Evolutionary conservation across 2,797 vertebrate genomes (phyloP).

Genomic region (Peromyscus aztecus): DNA sequence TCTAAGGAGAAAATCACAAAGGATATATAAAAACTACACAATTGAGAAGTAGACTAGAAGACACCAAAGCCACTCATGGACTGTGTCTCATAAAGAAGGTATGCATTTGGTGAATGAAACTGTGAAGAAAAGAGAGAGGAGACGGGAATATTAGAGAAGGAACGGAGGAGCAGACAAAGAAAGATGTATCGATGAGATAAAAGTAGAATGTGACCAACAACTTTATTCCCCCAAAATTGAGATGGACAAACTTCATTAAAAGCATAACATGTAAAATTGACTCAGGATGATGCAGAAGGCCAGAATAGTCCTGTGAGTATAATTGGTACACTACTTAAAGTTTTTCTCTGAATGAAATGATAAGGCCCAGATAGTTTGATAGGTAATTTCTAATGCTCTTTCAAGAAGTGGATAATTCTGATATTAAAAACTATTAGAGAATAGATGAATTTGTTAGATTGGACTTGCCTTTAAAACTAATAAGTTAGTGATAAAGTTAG

Average conservation of each 20-base stretch:
- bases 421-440: not conserved
- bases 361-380: slow-evolving; percentile 16
- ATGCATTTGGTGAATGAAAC: not conserved
- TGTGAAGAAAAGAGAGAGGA: not conserved
- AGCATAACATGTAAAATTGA: not conserved
- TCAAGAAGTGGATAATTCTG: not conserved
- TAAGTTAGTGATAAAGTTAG: not conserved
- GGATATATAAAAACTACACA: not conserved
- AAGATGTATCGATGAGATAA: not conserved
- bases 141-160: not conserved
- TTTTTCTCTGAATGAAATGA: slow-evolving; percentile 34
- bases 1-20: slow-evolving; percentile 27
- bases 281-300: slow-evolving; percentile 15
- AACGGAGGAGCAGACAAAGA: not conserved
- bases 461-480: slow-evolving; percentile 31
- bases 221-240: slow-evolving; percentile 9
- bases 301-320: not conserved
- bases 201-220: not conserved
- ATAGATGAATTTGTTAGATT: not conserved
- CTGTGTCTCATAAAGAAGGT: not conserved
- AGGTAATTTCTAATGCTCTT: slow-evolving; percentile 24
- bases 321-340: slow-evolving; percentile 7
- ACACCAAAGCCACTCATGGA: not conserved
- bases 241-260: not conserved
- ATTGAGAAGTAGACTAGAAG: not conserved